Conservation (phyloP, 2,888 invertebrate genomes). For the Operophtera brumata region DNA sequence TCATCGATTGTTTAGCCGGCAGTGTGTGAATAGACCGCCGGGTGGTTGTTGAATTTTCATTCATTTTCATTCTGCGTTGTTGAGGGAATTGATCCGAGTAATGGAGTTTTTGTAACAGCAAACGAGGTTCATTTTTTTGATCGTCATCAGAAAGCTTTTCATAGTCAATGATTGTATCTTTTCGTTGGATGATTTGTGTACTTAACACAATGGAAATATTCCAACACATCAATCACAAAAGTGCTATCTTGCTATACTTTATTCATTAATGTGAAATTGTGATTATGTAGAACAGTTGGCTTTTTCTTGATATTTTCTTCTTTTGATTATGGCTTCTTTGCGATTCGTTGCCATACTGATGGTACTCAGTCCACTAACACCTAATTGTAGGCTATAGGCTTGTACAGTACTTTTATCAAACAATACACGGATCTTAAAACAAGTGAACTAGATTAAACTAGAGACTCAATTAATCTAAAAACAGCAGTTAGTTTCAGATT, state of each 20-base stretch:
- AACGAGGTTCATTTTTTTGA: slow-evolving; percentile 7
- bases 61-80: slow-evolving; percentile 14
- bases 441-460: too few species aligned
- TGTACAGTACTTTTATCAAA: too few species aligned
- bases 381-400: too few species aligned
- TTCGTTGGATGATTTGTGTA: not conserved
- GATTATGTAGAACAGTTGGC: too few species aligned
- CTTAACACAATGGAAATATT: not conserved
- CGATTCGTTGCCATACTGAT: too few species aligned
- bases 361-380: too few species aligned
- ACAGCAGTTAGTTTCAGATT: too few species aligned
- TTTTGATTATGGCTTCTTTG: too few species aligned
- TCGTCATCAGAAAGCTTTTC: slow-evolving; percentile 2
- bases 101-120: slow-evolving; percentile 20
- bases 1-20: slow-evolving; percentile 74
- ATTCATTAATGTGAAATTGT: too few species aligned
- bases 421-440: too few species aligned
- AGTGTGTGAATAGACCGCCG: slow-evolving; percentile 41
- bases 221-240: not conserved
- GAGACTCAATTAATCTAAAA: too few species aligned
- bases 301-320: too few species aligned
- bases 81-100: slow-evolving; percentile 31
- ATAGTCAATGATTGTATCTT: not conserved
- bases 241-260: not conserved
- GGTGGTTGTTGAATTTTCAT: slow-evolving; percentile 31